Percentiles rank a stretch among this genome's conserved stretches.
These are phyloP conservation scores for Drosophila orosa DNA, from an alignment of 1,140 invertebrate species.

Conservation along the genomic window DNA sequence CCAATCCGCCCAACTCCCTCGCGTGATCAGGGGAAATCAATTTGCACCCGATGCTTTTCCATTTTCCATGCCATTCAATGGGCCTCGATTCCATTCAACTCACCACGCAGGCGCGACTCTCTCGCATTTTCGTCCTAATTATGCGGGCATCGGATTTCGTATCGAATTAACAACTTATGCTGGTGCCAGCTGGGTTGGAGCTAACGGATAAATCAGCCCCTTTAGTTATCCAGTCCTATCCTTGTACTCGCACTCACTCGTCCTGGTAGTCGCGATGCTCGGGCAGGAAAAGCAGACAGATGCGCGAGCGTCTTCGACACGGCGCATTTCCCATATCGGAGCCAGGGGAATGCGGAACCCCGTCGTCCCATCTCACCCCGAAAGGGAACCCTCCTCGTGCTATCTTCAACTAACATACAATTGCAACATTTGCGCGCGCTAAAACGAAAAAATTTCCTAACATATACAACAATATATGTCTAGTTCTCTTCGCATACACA, in stretches of 20 bases:
- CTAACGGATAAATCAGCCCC: constrained; percentile 46
- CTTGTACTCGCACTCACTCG: constrained; percentile 9
- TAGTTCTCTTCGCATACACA: constrained; percentile 7
- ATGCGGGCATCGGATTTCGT: constrained; percentile 67
- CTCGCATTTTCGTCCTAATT: constrained; percentile 60
- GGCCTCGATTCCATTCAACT: constrained; percentile 21
- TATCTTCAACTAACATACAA: constrained; percentile 57
- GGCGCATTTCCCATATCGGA: constrained; percentile 42
- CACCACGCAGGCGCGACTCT: constrained; percentile 39
- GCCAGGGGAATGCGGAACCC: constrained; percentile 62
- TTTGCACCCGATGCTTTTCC: constrained; percentile 28
- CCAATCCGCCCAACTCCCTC: constrained; percentile 30
- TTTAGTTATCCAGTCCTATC: constrained; percentile 30
- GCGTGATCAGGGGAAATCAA: constrained; percentile 41
- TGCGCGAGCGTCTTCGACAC: constrained; percentile 40
- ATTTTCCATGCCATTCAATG: constrained; percentile 55
- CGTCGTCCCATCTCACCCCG: background rate
- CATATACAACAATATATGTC: too few species aligned
- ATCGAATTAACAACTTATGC: constrained; percentile 72
- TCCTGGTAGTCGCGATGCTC: constrained; percentile 1
- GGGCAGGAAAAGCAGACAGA: constrained; percentile 35
- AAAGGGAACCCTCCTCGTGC: constrained; percentile 37
- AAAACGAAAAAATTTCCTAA: constrained; percentile 62
- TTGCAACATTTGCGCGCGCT: constrained; percentile 80
- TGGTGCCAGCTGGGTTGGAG: constrained; percentile 70